Conservation (phyloP, 2,888 invertebrate genomes). For the Anoplius nigerrimus region DNA sequence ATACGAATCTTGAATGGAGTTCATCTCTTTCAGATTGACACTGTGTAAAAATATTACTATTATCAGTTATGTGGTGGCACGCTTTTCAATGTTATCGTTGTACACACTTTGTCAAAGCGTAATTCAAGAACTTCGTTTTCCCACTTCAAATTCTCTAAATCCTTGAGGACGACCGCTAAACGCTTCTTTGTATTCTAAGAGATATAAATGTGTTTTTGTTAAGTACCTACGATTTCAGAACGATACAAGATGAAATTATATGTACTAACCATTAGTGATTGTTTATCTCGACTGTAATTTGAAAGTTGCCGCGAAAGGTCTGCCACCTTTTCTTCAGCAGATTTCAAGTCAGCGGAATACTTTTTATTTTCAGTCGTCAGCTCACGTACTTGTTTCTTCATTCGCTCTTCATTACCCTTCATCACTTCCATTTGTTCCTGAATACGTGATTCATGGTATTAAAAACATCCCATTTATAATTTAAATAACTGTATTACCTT, state of each 20-base stretch:
- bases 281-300: conserved; percentile 92
- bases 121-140: conserved; percentile 84
- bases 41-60: conserved; percentile 40
- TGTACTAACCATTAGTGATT: conserved; percentile 80
- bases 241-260: no score
- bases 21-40: conserved; percentile 84
- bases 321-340: conserved; percentile 82
- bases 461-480: no score
- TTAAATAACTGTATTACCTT: conserved; percentile 77
- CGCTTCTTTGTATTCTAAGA: conserved; percentile 79
- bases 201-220: no score
- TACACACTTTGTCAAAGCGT: conserved; percentile 83
- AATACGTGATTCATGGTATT: not conserved
- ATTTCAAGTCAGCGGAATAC: conserved; percentile 83
- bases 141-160: conserved; percentile 80
- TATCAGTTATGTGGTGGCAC: not conserved
- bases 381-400: conserved; percentile 82
- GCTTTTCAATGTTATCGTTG: conserved; percentile 1
- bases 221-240: no score
- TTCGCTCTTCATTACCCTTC: conserved; percentile 87
- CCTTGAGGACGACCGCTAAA: conserved; percentile 75
- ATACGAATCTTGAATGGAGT: conserved; percentile 86
- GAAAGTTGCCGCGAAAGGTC: conserved; percentile 86
- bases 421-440: conserved; percentile 86
- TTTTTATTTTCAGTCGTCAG: conserved; percentile 84